A percentile compares a stretch with the other conserved stretches of the same genome.
These are phyloP conservation scores for Perca schrenkii DNA, from an alignment of 2,113 vertebrate species.

Conservation along the genomic window DNA sequence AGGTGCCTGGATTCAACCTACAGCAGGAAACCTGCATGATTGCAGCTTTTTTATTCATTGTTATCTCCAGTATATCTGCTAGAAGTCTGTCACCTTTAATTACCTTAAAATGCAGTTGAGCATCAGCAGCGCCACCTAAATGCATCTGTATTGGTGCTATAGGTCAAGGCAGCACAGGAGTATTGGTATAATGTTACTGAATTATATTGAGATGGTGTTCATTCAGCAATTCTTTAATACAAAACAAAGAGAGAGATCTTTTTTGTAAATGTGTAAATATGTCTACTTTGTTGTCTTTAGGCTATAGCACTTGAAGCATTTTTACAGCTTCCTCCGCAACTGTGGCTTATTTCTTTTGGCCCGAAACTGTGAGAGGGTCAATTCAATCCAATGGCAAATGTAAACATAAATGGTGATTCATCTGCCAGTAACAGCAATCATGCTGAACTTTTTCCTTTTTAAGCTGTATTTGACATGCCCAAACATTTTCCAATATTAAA, in stretches of 20 bases:
- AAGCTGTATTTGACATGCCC: slow-evolving; percentile 22
- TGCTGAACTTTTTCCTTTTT: slow-evolving; percentile 38
- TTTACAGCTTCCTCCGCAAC: slow-evolving; percentile 61
- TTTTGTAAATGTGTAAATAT: slow-evolving; percentile 19
- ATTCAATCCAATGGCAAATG: slow-evolving; percentile 44
- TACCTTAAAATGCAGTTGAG: slow-evolving; percentile 4
- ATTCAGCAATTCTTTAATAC: not conserved
- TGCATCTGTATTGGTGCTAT: not conserved
- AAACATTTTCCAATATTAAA: slow-evolving; percentile 54
- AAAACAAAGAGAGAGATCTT: slow-evolving; percentile 1
- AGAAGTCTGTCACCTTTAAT: slow-evolving; percentile 1
- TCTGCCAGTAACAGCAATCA: slow-evolving; percentile 52
- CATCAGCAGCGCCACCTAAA: not conserved
- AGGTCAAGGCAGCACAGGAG: not conserved
- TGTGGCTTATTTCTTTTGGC: slow-evolving; percentile 64
- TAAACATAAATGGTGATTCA: slow-evolving; percentile 37
- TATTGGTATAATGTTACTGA: not conserved
- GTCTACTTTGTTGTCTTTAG: slow-evolving; percentile 36
- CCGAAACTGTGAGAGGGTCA: slow-evolving; percentile 20
- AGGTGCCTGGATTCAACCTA: slow-evolving; percentile 53
- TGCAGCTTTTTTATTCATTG: slow-evolving; percentile 22
- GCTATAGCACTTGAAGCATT: slow-evolving; percentile 24
- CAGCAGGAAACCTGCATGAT: not conserved
- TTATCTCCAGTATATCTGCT: slow-evolving; percentile 7
- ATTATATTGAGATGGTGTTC: slow-evolving; percentile 17